Evolutionary conservation across 2,797 vertebrate genomes (phyloP), one percentile per base, ranked within the genome.

Genomic region (Cossypha dichroa): DNA sequence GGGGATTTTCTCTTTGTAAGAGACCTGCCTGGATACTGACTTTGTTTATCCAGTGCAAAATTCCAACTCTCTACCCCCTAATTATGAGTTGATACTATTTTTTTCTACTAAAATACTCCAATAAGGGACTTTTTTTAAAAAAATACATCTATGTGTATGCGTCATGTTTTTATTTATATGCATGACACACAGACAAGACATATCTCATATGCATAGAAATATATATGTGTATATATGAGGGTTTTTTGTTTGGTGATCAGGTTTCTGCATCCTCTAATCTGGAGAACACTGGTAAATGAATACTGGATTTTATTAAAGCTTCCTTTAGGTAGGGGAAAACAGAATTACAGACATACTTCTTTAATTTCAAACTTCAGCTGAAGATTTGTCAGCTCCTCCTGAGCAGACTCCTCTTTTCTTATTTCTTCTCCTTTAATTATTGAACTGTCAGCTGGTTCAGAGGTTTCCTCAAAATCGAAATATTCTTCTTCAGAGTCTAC

Each of bases 351-450:
- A 86, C 25, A 34, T 90, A 99, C 99, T 97, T 98, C 98, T 98
- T 98, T 99, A 92, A 99, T 98, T 98, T 99, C 99, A 97, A 99
- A 99, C 85, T 98, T 98, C 89, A 99, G 96, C 40, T 98, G 98
- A 69, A 99, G 93, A 87, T 98, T 98, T 3, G 98, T 98, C 69
- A 99, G 98, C 14, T 99, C 99, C 80, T 99, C 99, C 83, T 93
- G 85, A 45, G 85, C 45, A 63, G 55, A 20, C 23, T 97, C 97
- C 58, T 94, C 85, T 73, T 92, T 88, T 67, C 34, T 89, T 13
- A 87, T 25, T 59, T 94, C 96, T 85, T 94, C 94, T 48, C 19
- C 82, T 69, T 85, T 95, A 23, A 56, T 11, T 9, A 68, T 8
- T 40, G 67, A 82, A 60, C 45, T 93, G 11, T 69, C 51, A 40